Percentiles rank a stretch among this genome's conserved stretches.
phyloP scores from a whole-genome alignment of 2,797 vertebrate genomes.

The Acomys russatus region DNA sequence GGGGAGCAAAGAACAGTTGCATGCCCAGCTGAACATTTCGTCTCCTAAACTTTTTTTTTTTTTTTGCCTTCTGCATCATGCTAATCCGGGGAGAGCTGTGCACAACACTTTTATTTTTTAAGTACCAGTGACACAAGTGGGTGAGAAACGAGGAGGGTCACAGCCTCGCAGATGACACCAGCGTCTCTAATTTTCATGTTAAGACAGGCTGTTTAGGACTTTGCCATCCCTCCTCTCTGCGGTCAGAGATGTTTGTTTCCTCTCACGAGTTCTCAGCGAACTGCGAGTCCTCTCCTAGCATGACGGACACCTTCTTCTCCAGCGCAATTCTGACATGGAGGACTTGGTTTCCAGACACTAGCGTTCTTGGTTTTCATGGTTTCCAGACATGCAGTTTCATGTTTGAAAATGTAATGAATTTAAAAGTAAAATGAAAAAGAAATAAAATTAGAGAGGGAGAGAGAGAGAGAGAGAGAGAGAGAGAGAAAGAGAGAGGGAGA shows the following conservation, averaged over 20 bases:
- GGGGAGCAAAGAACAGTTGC: background rate
- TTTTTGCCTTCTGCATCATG: background rate
- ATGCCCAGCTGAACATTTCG: background rate
- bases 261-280: background rate
- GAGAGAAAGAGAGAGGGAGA: too few species aligned
- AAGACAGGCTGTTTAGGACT: background rate
- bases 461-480: too few species aligned
- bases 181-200: background rate
- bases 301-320: background rate
- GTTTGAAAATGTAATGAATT: background rate
- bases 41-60: background rate
- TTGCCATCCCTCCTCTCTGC: background rate
- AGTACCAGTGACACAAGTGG: background rate
- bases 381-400: background rate
- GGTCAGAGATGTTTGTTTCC: background rate
- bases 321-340: rapidly evolving
- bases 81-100: background rate
- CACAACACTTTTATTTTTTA: background rate
- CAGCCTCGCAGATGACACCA: too few species aligned
- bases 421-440: background rate
- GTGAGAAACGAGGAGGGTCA: background rate
- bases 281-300: background rate
- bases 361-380: too few species aligned
- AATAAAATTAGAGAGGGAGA: background rate
- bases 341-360: background rate